Percentiles rank a stretch among this genome's conserved stretches.
Conservation (phyloP, 2,797 vertebrate species). For the Ammospiza maritima region DNA sequence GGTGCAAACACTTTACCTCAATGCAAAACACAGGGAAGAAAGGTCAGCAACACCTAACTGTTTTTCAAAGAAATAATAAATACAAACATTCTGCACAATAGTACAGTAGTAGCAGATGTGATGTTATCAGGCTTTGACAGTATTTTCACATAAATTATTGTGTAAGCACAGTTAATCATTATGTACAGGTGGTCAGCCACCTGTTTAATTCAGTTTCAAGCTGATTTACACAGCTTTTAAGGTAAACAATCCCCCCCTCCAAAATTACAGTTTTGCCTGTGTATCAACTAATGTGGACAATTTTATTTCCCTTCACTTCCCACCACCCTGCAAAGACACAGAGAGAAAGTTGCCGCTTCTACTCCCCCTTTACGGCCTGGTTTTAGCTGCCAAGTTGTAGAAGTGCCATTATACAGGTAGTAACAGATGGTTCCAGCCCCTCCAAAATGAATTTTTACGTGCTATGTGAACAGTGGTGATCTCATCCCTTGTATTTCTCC, state of each 20-base stretch:
- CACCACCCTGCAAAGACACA: background rate
- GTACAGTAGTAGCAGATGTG: conserved; percentile 69
- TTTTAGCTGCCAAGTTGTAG: background rate
- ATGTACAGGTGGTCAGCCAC: conserved; percentile 73
- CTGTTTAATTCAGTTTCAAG: conserved; percentile 75
- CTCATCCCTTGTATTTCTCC: background rate
- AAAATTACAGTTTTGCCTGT: conserved; percentile 44
- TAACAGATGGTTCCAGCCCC: conserved; percentile 13
- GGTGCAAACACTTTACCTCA: background rate
- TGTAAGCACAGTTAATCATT: conserved; percentile 74
- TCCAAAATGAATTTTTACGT: background rate
- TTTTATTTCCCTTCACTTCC: conserved; percentile 52
- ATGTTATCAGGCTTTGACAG: conserved; percentile 63
- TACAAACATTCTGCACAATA: conserved; percentile 21
- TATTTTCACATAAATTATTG: conserved; percentile 76
- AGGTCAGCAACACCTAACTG: background rate
- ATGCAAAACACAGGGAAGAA: background rate
- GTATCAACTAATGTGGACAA: conserved; percentile 40
- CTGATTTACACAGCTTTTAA: conserved; percentile 72
- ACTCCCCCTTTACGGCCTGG: background rate
- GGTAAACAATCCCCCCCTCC: conserved; percentile 30
- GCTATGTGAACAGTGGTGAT: background rate
- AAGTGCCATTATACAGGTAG: background rate
- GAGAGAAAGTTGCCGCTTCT: background rate
- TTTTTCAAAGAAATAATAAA: conserved; percentile 18